Evolutionary conservation across 2,113 vertebrate genomes (phyloP), one percentile per base, ranked within the genome.

Genomic region (Triplophysa rosa): DNA sequence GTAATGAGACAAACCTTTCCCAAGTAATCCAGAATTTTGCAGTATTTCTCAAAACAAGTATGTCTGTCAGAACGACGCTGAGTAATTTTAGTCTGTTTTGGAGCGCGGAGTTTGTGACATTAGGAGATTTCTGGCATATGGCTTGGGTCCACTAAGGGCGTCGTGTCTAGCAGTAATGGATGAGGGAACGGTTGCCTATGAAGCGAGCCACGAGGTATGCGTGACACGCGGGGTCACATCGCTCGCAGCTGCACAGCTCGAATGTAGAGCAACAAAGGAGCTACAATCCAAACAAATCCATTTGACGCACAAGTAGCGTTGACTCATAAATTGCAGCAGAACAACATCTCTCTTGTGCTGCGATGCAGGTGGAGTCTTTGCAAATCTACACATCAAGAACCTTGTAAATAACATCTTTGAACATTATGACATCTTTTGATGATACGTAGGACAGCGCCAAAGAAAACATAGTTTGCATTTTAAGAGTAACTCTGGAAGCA

Each of bases 261-360:
- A 37, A 61, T 10, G 23, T 58, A 58, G 16, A 10, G 54, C 19
- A 58, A 58, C 19, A 58, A 58, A 58, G 54, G 65, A 67, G 26
- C 75, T 67, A 16, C 42, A 75, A 70, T 71, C 29, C 61, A 79
- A 74, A 79, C 40, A 83, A 83, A 72, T 29, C 67, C 5, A 79
- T 80, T 82, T 75, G 66, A 61, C 16, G 71, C 83, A 49, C 40
- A 64, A 64, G 77, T 61, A 79, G 70, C 21, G 16, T 65, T 69
- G 68, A 49, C 19, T 45, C 77, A 78, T 76, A 78, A 84, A 84
- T 83, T 37, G 62, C 47, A 67, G 42, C 77, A 59, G 68, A 79
- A 75, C n/a, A n/a, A n/a, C n/a, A n/a, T n/a, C 58, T 37, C 65
- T 54, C 56, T 62, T 40, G 65, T 76, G 13, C 59, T 12, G 16